Base-by-base conservation (phyloP, 2,797 vertebrate species). In the Todus mexicanus region DNA sequence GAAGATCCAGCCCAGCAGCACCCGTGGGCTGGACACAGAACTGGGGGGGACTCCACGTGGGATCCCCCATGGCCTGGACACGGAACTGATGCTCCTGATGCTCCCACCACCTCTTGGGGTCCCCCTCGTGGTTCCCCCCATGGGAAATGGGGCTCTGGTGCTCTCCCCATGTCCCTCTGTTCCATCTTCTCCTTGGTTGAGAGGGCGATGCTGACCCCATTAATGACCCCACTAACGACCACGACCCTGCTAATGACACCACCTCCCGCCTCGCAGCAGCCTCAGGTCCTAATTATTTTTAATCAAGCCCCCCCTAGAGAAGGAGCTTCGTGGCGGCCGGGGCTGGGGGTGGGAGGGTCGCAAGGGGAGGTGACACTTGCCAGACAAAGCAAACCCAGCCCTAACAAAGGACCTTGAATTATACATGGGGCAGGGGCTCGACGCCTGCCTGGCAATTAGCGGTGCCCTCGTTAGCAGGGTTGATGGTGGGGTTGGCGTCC, bases 181-280 rank as follows among this genome's bases (percentile, higher is more conserved):
- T 42, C 60, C 40, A 29, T 66, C 47, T 40, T 10, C 38, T 33
- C 16, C 65, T 35, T 35, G 19, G 18, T 10, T 14, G 43, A 25
- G 25, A 23, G 12, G 47, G 25, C 14, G 50, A 25, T 12, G 35
- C 37, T 4, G 2, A 22, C 63, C 38, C 38, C 1, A 37, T 27
- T 68, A 50, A 37, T 20, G 33, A 51, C 47, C 72, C 76, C 53
- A 5, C n/a, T 50, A 31, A 82, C 0, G 38, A 61, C 68, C 83
- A 40, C 4, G 1, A 20, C 54, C n/a, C 38, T 1, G 0, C 69
- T 77, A 68, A 77, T 0, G 4, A 53, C 37, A 6, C 42, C 6
- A 0, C 38, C 29, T 33, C 71, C 53, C 2, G 1, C 37, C 48
- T 19, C 3, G 0, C 61, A 43, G 60, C 68, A 77, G 71, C 86